A percentile compares a stretch with the other conserved stretches of the same genome.
These are phyloP conservation scores for Ellobius talpinus DNA, from an alignment of 2,113 vertebrate genomes.

Conservation along the genomic window DNA sequence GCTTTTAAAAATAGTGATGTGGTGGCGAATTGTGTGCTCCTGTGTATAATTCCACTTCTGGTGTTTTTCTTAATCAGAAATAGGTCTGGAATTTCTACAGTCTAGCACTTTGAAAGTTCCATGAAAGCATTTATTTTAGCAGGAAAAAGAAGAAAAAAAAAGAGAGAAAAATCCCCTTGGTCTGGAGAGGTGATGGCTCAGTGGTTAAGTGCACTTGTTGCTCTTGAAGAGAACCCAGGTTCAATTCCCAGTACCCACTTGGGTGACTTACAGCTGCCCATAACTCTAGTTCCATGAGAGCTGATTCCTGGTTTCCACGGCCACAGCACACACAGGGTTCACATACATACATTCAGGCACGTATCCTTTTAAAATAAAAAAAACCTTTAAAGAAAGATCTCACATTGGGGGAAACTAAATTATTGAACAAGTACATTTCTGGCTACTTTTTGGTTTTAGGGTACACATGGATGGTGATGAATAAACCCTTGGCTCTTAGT, in stretches of 20 bases:
- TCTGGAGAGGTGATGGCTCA: neutral
- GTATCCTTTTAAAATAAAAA: neutral
- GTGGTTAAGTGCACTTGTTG: neutral
- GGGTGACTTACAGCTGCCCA: neutral
- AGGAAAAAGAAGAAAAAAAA: neutral
- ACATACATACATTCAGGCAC: too few relatives aligned
- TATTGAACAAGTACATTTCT: neutral
- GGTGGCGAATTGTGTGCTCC: neutral
- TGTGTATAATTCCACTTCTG: slow-evolving; percentile 43
- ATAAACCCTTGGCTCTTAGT: neutral
- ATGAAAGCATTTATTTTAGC: slow-evolving; percentile 5
- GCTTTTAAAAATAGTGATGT: slow-evolving; percentile 29
- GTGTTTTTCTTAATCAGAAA: slow-evolving; percentile 55
- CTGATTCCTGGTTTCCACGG: neutral
- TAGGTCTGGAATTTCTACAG: slow-evolving; percentile 10
- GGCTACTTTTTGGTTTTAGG: neutral
- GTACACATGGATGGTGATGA: neutral
- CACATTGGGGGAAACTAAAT: neutral
- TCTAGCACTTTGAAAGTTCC: slow-evolving; percentile 56
- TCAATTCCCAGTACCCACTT: neutral
- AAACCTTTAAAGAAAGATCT: neutral
- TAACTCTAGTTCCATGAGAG: neutral
- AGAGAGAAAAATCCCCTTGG: neutral
- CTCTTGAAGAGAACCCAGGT: neutral
- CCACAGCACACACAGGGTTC: neutral